Percentiles rank a stretch among this genome's conserved stretches.
Conservation (phyloP, 2,113 vertebrate genomes). For the Pseudopodoces humilis region DNA sequence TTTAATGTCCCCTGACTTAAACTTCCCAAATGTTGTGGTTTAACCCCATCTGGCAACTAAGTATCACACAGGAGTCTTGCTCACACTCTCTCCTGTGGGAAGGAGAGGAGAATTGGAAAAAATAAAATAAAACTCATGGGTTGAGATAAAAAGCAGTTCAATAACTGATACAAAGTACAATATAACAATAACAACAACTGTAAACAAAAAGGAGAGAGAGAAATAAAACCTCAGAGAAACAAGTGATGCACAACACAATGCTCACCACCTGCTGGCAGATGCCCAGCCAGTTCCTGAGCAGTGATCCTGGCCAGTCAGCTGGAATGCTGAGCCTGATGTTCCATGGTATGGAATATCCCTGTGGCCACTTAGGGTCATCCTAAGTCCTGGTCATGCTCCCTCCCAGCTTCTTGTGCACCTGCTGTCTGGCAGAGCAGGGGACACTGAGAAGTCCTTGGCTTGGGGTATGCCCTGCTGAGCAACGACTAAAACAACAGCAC, state of each 20-base stretch:
- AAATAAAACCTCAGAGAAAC: neutral
- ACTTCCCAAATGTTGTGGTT: neutral
- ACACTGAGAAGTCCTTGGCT: neutral
- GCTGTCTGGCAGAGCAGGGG: neutral
- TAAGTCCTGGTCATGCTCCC: neutral
- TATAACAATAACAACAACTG: neutral
- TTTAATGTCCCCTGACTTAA: fast-evolving
- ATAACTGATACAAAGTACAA: neutral
- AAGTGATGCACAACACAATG: neutral
- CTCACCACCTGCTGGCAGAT: neutral
- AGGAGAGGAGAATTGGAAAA: neutral
- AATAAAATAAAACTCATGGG: fast-evolving
- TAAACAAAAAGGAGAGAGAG: neutral
- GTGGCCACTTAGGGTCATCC: neutral
- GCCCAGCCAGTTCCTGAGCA: neutral
- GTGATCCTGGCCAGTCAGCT: neutral
- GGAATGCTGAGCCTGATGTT: neutral
- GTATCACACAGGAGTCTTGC: neutral
- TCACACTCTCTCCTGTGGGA: neutral
- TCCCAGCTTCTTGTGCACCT: neutral
- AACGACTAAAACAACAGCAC: neutral
- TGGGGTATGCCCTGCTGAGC: neutral
- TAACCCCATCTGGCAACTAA: neutral
- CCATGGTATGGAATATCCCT: neutral
- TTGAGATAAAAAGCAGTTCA: neutral